Evolutionary conservation across 2,113 vertebrate species (phyloP).

Genomic region (Centrocercus urophasianus): DNA sequence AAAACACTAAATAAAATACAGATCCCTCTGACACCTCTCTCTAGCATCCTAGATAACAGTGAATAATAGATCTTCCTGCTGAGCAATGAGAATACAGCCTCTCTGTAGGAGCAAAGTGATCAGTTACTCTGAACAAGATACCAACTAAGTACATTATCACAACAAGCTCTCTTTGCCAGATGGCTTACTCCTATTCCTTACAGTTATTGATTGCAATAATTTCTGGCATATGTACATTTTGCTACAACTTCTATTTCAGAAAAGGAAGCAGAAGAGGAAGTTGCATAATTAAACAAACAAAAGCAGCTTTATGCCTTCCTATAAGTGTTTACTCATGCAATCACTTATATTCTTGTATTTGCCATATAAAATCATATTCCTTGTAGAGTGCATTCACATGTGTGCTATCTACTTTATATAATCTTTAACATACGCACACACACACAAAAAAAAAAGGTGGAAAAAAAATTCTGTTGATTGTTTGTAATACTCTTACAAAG

Average conservation of each 20-base stretch:
- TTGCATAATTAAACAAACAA: background rate
- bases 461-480: background rate
- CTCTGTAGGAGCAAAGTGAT: background rate
- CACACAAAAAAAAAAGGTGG: background rate
- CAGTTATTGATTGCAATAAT: background rate
- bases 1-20: background rate
- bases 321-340: background rate
- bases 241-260: background rate
- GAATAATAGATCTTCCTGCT: background rate
- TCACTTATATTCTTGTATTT: background rate
- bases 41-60: background rate
- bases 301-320: background rate
- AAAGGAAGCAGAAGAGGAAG: background rate
- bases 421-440: background rate
- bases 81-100: background rate
- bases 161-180: background rate
- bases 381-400: background rate
- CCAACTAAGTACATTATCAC: no score
- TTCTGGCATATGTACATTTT: background rate
- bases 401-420: background rate
- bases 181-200: background rate
- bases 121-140: background rate
- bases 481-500: background rate
- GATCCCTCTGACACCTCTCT: background rate
- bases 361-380: background rate